phyloP scores from a whole-genome alignment of 2,888 invertebrate species.

The Pterostichus niger region DNA sequence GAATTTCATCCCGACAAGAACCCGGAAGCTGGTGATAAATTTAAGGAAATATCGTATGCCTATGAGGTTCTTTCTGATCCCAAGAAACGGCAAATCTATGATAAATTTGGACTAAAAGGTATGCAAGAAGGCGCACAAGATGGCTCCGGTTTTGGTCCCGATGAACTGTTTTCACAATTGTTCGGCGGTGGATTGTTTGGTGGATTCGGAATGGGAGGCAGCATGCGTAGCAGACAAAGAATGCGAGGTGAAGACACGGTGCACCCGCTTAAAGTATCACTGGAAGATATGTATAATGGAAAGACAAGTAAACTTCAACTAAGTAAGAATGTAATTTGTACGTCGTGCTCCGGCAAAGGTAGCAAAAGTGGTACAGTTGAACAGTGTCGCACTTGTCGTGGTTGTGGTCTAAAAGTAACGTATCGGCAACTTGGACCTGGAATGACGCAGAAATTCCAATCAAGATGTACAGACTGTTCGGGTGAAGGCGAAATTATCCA shows the following conservation, averaged over 20 bases:
- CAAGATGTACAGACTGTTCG: slow-evolving; percentile 82
- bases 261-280: slow-evolving; percentile 89
- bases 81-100: slow-evolving; percentile 91
- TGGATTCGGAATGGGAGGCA: slow-evolving; percentile 78
- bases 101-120: slow-evolving; percentile 92
- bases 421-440: slow-evolving; percentile 85
- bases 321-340: slow-evolving; percentile 90
- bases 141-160: slow-evolving; percentile 78
- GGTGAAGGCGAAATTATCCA: slow-evolving; percentile 87
- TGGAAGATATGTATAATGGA: slow-evolving; percentile 95
- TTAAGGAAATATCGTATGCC: slow-evolving; percentile 97
- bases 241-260: slow-evolving; percentile 90
- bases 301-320: slow-evolving; percentile 90
- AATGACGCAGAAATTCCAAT: slow-evolving; percentile 83
- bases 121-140: slow-evolving; percentile 88
- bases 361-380: slow-evolving; percentile 84
- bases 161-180: slow-evolving; percentile 85
- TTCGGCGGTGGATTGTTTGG: slow-evolving; percentile 85
- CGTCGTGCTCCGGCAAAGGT: slow-evolving; percentile 87
- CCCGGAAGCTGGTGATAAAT: slow-evolving; percentile 93
- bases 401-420: slow-evolving; percentile 87
- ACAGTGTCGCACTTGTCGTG: slow-evolving; percentile 87
- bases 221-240: slow-evolving; percentile 79
- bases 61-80: slow-evolving; percentile 95
- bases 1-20: slow-evolving; percentile 97